Evolutionary conservation across 1,140 invertebrate genomes (phyloP).

Genomic region (Brachionus rubens): DNA sequence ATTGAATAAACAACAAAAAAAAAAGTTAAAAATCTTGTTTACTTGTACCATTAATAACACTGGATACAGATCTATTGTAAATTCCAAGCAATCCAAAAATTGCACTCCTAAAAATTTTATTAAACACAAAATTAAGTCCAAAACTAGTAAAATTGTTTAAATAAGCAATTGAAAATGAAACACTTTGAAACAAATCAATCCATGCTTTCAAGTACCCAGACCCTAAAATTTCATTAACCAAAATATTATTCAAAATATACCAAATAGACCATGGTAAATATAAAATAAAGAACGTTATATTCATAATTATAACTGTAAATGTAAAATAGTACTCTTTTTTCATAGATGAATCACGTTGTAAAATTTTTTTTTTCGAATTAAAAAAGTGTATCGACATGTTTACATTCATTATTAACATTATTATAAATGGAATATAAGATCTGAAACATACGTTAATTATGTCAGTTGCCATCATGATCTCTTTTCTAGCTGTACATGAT

Average conservation of each 20-base stretch:
- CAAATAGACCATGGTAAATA: conserved; percentile 28
- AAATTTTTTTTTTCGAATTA: conserved; percentile 16
- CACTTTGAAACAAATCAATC: background rate
- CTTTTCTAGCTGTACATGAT: background rate
- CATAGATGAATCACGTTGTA: background rate
- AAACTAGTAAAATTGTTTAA: conserved; percentile 16
- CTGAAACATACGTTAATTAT: background rate
- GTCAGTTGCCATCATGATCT: background rate
- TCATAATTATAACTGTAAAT: conserved; percentile 8
- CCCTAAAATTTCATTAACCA: background rate
- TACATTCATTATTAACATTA: conserved; percentile 12
- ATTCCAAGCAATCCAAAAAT: background rate
- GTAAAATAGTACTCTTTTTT: conserved; percentile 36
- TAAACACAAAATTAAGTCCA: conserved; percentile 5
- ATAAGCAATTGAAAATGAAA: conserved; percentile 33
- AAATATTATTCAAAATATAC: background rate
- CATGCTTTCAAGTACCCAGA: background rate
- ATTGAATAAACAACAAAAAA: too few relatives aligned
- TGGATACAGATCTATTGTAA: background rate
- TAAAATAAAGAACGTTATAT: conserved; percentile 20
- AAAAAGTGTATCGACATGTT: background rate
- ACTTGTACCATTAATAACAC: too few relatives aligned
- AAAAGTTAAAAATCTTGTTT: too few relatives aligned
- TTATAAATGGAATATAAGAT: conserved; percentile 6
- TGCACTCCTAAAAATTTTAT: background rate